Conservation (phyloP, 1,140 invertebrate species). For the Procambarus clarkii region DNA sequence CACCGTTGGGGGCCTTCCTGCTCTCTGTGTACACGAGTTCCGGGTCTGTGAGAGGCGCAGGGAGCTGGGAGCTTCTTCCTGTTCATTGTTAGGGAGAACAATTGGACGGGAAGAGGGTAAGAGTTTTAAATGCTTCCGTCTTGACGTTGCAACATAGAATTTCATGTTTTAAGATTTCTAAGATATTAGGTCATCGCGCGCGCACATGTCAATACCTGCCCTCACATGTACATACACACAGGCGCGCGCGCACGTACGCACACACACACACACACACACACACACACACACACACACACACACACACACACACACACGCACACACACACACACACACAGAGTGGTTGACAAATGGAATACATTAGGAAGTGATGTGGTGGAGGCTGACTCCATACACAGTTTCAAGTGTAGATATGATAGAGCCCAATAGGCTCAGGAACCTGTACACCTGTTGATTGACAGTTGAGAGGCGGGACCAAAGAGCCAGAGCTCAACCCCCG, state of each 20-base stretch:
- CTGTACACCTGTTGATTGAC: no score
- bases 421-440: no score
- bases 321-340: not conserved
- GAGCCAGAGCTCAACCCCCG: no score
- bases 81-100: slow-evolving; percentile 3
- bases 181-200: not conserved
- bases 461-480: no score
- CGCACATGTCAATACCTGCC: not conserved
- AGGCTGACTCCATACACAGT: no score
- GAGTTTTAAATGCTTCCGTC: not conserved
- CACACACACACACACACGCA: not conserved
- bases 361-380: no score
- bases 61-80: not conserved
- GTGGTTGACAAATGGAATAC: no score
- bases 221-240: not conserved
- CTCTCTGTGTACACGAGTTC: not conserved
- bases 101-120: slow-evolving; percentile 9
- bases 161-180: not conserved
- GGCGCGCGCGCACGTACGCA: not conserved
- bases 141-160: not conserved
- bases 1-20: not conserved
- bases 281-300: not conserved
- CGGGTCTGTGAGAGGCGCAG: not conserved
- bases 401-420: no score
- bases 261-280: not conserved